Evolutionary conservation across 2,888 invertebrate species (phyloP).

Genomic region (Frankliniella intonsa): DNA sequence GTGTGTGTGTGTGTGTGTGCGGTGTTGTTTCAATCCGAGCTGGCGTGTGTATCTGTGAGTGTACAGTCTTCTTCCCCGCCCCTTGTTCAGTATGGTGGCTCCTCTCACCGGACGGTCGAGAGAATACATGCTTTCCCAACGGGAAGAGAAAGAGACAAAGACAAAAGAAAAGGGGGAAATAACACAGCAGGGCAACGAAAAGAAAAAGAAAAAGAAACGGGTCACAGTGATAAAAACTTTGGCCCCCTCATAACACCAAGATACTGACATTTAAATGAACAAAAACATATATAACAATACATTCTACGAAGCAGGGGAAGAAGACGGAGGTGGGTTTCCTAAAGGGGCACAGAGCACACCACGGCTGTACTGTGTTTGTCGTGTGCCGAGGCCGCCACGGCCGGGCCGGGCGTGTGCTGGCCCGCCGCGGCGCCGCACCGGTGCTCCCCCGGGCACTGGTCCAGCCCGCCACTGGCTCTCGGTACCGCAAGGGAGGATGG

Average conservation of each 20-base stretch:
- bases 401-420: not conserved
- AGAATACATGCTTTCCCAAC: not conserved
- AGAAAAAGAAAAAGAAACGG: not conserved
- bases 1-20: not conserved
- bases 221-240: constrained; percentile 1
- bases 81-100: not conserved
- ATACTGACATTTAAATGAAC: not conserved
- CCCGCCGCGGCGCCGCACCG: not conserved
- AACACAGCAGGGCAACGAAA: not conserved
- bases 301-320: constrained; percentile 18
- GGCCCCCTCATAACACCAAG: constrained; percentile 11
- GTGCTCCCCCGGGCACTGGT: not conserved
- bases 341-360: not conserved
- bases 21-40: not conserved
- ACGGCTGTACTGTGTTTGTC: constrained; percentile 22
- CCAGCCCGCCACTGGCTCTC: not conserved
- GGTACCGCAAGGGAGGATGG: too few relatives aligned
- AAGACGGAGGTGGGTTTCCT: constrained; percentile 6
- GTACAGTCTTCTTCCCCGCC: constrained; percentile 22
- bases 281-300: constrained; percentile 19
- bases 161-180: constrained; percentile 13
- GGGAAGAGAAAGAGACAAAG: constrained; percentile 2
- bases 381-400: not conserved
- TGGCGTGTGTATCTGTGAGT: not conserved
- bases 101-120: not conserved